Evolutionary conservation across 2,888 invertebrate genomes (phyloP).

Genomic region (Hydriomena furcata): DNA sequence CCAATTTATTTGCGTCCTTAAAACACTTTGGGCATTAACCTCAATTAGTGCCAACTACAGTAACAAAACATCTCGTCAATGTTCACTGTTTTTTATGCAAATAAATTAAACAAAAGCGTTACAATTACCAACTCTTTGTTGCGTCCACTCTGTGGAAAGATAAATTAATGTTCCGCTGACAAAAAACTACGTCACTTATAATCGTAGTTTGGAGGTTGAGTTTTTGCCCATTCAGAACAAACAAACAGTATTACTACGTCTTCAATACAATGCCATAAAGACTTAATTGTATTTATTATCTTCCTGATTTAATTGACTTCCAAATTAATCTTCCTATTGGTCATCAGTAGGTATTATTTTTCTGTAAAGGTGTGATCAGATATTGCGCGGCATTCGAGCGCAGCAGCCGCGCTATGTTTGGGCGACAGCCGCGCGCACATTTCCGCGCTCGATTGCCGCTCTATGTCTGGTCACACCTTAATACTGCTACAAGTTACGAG

Average conservation of each 20-base stretch:
- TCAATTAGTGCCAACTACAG: constrained; percentile 16
- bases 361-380: no score
- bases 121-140: constrained; percentile 39
- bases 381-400: no score
- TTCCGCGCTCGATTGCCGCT: no score
- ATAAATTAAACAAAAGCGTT: constrained; percentile 37
- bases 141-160: constrained; percentile 27
- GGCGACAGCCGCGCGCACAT: no score
- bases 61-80: constrained; percentile 34
- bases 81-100: constrained; percentile 43
- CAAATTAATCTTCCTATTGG: no score
- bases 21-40: background rate
- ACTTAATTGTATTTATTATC: no score
- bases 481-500: no score
- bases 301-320: no score
- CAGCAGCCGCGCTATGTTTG: no score
- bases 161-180: constrained; percentile 30
- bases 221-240: constrained; percentile 20
- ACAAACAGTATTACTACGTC: constrained; percentile 17
- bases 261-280: no score
- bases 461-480: no score
- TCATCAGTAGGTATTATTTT: no score
- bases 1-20: background rate
- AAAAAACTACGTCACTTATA: constrained; percentile 29
- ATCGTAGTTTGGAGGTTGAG: constrained; percentile 15